A percentile compares a stretch with the other conserved stretches of the same genome.
Evolutionary conservation across 2,888 invertebrate genomes (phyloP).

Genomic region (Polia nebulosa): DNA sequence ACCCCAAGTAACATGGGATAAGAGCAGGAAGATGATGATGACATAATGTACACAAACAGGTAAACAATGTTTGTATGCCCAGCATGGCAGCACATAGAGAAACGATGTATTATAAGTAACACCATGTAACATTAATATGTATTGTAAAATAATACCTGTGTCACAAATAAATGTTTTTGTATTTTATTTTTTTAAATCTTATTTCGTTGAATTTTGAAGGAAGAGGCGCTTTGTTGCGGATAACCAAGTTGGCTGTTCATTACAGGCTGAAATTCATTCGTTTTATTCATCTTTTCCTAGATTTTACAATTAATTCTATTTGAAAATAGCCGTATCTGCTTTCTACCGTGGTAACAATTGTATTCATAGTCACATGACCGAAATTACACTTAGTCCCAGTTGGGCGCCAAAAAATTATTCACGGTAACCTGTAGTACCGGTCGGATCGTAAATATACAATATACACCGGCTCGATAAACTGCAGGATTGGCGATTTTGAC

Average conservation of each 20-base stretch:
- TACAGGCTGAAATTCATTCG: not conserved
- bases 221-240: not conserved
- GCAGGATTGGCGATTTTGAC: constrained; percentile 65
- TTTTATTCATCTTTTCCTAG: not conserved
- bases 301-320: constrained; percentile 2
- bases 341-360: not conserved
- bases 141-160: no score
- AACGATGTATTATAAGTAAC: no score
- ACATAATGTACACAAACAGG: no score
- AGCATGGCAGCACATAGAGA: no score
- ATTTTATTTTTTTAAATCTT: no score
- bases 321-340: constrained; percentile 6
- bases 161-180: no score
- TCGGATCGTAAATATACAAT: constrained; percentile 64
- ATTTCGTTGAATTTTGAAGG: constrained; percentile 21
- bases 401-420: constrained; percentile 63
- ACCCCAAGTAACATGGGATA: no score
- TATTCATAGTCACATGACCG: no score
- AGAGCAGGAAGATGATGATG: no score
- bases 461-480: constrained; percentile 60
- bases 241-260: not conserved
- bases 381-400: constrained; percentile 37
- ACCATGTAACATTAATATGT: no score
- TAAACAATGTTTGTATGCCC: no score
- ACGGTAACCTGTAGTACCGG: constrained; percentile 44